These are phyloP conservation scores for Drosophila mayri DNA, from an alignment of 1,140 invertebrate genomes.

Conservation along the genomic window DNA sequence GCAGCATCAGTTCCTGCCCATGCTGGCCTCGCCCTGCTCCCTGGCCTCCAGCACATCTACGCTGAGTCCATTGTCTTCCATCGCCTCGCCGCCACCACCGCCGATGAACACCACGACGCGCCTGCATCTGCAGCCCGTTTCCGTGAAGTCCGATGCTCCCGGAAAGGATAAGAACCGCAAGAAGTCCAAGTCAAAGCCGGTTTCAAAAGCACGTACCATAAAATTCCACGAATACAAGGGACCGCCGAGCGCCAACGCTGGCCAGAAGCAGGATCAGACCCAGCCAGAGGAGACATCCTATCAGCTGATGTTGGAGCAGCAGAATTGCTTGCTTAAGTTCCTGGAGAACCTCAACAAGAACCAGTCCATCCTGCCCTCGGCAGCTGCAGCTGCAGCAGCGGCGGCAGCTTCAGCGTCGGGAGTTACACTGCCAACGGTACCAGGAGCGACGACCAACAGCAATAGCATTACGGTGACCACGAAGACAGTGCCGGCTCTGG, in stretches of 20 bases:
- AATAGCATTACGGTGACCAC: slow-evolving; percentile 71
- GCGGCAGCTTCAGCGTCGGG: slow-evolving; percentile 11
- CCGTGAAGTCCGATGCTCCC: slow-evolving; percentile 88
- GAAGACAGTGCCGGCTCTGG: slow-evolving; percentile 62
- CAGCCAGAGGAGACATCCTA: slow-evolving; percentile 90
- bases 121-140: slow-evolving; percentile 76
- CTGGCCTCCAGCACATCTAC: slow-evolving; percentile 87
- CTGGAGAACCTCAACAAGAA: slow-evolving; percentile 83
- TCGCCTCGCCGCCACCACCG: slow-evolving; percentile 86
- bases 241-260: slow-evolving; percentile 94
- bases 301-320: slow-evolving; percentile 96
- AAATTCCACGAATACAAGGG: slow-evolving; percentile 99
- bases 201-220: slow-evolving; percentile 94
- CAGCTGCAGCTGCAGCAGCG: slow-evolving; percentile 9
- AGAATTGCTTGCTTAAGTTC: slow-evolving; percentile 89
- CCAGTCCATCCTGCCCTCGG: slow-evolving; percentile 81
- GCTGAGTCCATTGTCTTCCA: slow-evolving; percentile 89
- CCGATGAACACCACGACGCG: slow-evolving; percentile 81
- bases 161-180: slow-evolving; percentile 94
- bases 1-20: slow-evolving; percentile 82
- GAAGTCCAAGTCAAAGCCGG: slow-evolving; percentile 94
- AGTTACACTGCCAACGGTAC: slow-evolving; percentile 4
- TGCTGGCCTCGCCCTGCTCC: slow-evolving; percentile 88
- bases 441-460: slow-evolving; percentile 4
- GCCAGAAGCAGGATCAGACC: slow-evolving; percentile 86